phyloP scores from a whole-genome alignment of 2,888 invertebrate species.

The Callyntrura guangdongensis region DNA sequence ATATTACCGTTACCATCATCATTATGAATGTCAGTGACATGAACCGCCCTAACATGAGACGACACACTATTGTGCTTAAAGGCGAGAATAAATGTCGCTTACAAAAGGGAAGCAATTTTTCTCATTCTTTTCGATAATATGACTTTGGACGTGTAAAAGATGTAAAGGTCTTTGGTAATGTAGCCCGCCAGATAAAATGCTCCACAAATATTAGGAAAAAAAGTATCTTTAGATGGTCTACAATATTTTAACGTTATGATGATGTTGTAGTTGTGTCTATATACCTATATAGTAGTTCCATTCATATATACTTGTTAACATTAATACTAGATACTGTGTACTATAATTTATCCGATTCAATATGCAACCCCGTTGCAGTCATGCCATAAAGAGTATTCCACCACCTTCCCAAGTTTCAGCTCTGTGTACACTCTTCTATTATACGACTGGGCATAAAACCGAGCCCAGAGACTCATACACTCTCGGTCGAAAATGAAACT shows the following conservation, averaged over 20 bases:
- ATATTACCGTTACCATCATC: neutral
- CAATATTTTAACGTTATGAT: neutral
- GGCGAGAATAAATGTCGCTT: slow-evolving; percentile 12
- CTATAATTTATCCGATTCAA: too few species aligned
- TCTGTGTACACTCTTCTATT: slow-evolving; percentile 1
- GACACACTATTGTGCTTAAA: neutral
- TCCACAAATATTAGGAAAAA: neutral
- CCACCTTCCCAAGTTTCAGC: neutral
- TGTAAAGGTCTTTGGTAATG: neutral
- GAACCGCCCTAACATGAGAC: neutral
- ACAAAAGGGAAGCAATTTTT: slow-evolving; percentile 6
- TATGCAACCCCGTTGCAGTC: too few species aligned
- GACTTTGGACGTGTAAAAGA: neutral
- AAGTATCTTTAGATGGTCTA: neutral
- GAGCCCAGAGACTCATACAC: neutral
- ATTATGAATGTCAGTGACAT: slow-evolving; percentile 5
- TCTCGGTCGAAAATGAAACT: slow-evolving; percentile 16
- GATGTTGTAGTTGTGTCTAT: neutral
- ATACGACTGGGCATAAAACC: slow-evolving; percentile 23
- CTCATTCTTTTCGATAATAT: neutral
- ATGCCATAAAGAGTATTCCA: too few species aligned
- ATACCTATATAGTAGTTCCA: too few species aligned
- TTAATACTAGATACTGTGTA: too few species aligned
- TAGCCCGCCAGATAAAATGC: neutral
- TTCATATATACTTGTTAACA: too few species aligned